phyloP scores from a whole-genome alignment of 2,888 invertebrate species.

The Chaetogeoica ovagalla region DNA sequence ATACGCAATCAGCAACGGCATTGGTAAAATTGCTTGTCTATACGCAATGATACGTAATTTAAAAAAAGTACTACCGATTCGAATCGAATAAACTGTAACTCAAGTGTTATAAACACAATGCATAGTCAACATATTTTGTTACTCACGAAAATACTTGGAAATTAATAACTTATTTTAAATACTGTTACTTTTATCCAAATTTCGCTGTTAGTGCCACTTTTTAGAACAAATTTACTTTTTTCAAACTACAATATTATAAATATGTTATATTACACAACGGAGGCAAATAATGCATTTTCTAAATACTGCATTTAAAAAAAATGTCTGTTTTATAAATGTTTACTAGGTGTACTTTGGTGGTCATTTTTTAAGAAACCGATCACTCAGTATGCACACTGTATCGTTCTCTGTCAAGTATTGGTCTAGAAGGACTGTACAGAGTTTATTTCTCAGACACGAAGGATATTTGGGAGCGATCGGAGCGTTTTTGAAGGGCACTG shows the following conservation, averaged over 20 bases:
- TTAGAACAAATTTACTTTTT: not conserved
- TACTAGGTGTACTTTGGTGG: slow-evolving; percentile 70
- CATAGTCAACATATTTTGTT: too few relatives aligned
- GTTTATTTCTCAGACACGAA: slow-evolving; percentile 71
- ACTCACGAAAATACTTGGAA: too few relatives aligned
- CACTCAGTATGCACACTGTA: slow-evolving; percentile 71
- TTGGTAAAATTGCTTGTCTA: slow-evolving; percentile 72
- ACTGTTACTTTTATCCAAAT: too few relatives aligned
- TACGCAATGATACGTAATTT: slow-evolving; percentile 69
- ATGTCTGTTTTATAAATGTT: not conserved
- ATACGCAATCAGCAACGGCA: slow-evolving; percentile 70
- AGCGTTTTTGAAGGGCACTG: slow-evolving; percentile 69
- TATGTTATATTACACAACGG: too few relatives aligned
- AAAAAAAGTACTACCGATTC: slow-evolving; percentile 59
- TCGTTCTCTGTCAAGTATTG: slow-evolving; percentile 71
- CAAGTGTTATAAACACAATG: too few relatives aligned
- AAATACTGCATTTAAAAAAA: not conserved
- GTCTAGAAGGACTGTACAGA: slow-evolving; percentile 69
- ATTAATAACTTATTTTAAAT: too few relatives aligned
- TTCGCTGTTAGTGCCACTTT: too few relatives aligned
- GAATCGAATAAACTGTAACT: not conserved
- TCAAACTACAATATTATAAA: too few relatives aligned
- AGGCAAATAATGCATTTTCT: too few relatives aligned
- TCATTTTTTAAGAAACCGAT: slow-evolving; percentile 71
- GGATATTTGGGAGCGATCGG: slow-evolving; percentile 73